phyloP scores from a whole-genome alignment of 2,797 vertebrate species.

The Liparis tanakae region DNA sequence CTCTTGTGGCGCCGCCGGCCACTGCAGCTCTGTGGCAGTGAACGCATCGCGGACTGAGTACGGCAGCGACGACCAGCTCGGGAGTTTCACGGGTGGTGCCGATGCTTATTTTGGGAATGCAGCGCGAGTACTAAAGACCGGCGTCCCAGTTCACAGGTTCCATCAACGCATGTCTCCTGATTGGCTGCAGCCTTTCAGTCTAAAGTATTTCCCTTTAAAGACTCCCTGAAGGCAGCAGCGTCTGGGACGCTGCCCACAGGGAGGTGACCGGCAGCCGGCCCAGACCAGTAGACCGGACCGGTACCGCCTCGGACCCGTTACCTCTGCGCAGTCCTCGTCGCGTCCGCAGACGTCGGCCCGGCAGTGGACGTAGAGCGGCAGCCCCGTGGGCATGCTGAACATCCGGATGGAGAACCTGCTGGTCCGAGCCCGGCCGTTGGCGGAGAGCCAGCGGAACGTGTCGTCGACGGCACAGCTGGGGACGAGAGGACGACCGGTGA shows the following conservation, averaged over 20 bases:
- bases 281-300: not conserved
- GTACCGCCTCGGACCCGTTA: constrained; percentile 27
- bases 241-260: too few species aligned
- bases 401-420: constrained; percentile 78
- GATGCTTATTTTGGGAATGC: too few species aligned
- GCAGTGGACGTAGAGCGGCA: constrained; percentile 79
- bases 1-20: constrained; percentile 44
- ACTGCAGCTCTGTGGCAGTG: constrained; percentile 51
- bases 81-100: too few species aligned
- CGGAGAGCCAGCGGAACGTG: constrained; percentile 74
- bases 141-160: not conserved
- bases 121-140: too few species aligned
- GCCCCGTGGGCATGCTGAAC: constrained; percentile 73
- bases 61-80: too few species aligned
- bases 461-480: constrained; percentile 75
- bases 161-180: not conserved
- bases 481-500: not conserved
- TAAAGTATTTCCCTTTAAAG: too few species aligned
- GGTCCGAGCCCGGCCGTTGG: constrained; percentile 59
- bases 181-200: not conserved
- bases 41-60: too few species aligned
- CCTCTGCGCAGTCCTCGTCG: constrained; percentile 73
- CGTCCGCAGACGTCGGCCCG: constrained; percentile 71
- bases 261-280: too few species aligned
- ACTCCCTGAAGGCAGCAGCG: not conserved